These are phyloP conservation scores for Amazonetta brasiliensis DNA, from an alignment of 2,797 vertebrate genomes.

Conservation along the genomic window DNA sequence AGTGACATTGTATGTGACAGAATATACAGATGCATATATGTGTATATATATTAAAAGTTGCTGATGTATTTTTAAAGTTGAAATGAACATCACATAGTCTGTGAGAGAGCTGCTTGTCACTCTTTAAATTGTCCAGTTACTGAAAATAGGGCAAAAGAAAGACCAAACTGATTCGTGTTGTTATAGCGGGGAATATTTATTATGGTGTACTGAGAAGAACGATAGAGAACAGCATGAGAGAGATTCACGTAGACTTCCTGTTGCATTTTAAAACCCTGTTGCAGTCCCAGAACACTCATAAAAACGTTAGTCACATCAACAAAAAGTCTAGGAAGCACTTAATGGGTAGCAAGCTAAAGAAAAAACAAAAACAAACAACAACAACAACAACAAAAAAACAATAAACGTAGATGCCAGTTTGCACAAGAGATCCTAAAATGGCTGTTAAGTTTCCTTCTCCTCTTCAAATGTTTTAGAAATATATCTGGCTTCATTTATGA, in stretches of 20 bases:
- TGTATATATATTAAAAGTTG: background rate
- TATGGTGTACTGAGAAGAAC: background rate
- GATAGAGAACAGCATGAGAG: background rate
- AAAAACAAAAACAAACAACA: background rate
- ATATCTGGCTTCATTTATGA: background rate
- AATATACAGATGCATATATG: accelerated
- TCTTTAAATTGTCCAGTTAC: background rate
- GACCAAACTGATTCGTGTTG: background rate
- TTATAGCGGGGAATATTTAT: background rate
- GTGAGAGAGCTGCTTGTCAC: background rate
- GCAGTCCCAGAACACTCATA: conserved; percentile 9
- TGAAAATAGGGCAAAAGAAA: background rate
- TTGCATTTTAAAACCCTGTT: background rate
- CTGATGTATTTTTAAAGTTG: background rate
- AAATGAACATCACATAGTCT: background rate
- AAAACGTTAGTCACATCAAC: conserved; percentile 23
- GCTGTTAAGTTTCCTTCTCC: background rate
- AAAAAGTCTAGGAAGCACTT: background rate
- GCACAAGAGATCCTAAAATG: background rate
- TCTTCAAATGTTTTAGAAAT: background rate
- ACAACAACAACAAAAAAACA: background rate
- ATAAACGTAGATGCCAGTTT: background rate
- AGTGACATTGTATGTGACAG: background rate
- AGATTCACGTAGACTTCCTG: background rate
- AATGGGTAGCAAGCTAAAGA: background rate